These are phyloP conservation scores for Semotilus atromaculatus DNA, from an alignment of 2,797 vertebrate species.

Conservation along the genomic window DNA sequence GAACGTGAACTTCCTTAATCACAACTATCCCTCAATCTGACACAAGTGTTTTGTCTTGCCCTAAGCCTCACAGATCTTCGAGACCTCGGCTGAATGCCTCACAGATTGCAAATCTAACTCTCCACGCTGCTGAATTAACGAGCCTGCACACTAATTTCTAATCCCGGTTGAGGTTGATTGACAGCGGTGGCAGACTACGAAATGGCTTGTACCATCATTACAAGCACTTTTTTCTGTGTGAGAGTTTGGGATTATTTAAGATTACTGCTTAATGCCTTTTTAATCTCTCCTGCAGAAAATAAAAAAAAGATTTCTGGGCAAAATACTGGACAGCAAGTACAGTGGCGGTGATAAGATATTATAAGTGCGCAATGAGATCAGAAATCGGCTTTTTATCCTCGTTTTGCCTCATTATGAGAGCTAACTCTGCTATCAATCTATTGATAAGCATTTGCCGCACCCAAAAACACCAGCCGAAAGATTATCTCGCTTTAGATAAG, in stretches of 20 bases:
- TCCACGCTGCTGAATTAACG: constrained; percentile 60
- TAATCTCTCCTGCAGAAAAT: constrained; percentile 90
- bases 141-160: constrained; percentile 72
- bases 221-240: constrained; percentile 79
- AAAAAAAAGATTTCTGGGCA: constrained; percentile 86
- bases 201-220: constrained; percentile 80
- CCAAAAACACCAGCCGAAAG: constrained; percentile 48
- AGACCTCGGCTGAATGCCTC: constrained; percentile 52
- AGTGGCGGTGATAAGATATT: constrained; percentile 81
- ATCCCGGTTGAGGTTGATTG: constrained; percentile 77
- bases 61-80: constrained; percentile 52
- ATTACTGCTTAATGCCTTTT: constrained; percentile 95
- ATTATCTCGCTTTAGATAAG: constrained; percentile 59
- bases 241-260: constrained; percentile 95
- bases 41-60: constrained; percentile 60
- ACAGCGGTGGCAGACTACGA: constrained; percentile 80
- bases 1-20: constrained; percentile 67
- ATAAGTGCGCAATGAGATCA: constrained; percentile 83
- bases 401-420: constrained; percentile 31
- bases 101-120: constrained; percentile 65
- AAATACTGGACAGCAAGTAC: constrained; percentile 85
- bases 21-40: constrained; percentile 63
- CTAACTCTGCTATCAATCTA: constrained; percentile 59
- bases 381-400: constrained; percentile 62
- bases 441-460: constrained; percentile 56